Percentiles rank a stretch among this genome's conserved stretches.
Conservation (phyloP, 2,888 invertebrate species). For the Eugnorisma glareosa region DNA sequence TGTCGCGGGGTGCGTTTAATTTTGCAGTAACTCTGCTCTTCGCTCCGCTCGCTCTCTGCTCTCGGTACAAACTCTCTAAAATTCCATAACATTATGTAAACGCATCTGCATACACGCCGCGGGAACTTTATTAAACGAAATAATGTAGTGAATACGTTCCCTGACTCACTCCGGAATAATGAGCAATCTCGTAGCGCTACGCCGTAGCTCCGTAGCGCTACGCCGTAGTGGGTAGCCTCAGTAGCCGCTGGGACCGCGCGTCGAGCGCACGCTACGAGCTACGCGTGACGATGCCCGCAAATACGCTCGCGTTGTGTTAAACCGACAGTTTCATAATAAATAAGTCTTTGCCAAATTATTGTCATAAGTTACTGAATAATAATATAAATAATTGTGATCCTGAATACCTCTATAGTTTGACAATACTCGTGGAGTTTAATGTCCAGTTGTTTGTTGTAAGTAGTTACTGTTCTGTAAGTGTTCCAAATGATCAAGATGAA, state of each 20-base stretch:
- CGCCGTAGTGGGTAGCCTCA: slow-evolving; percentile 48
- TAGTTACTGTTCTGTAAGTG: slow-evolving; percentile 65
- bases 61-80: slow-evolving; percentile 55
- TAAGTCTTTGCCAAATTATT: slow-evolving; percentile 31
- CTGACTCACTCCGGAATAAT: slow-evolving; percentile 75
- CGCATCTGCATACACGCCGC: slow-evolving; percentile 75
- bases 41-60: slow-evolving; percentile 26
- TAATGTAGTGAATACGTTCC: slow-evolving; percentile 79
- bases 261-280: slow-evolving; percentile 66
- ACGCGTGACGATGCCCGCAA: slow-evolving; percentile 46
- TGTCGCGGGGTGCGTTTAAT: slow-evolving; percentile 60
- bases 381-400: slow-evolving; percentile 57
- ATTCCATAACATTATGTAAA: slow-evolving; percentile 76
- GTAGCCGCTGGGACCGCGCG: slow-evolving; percentile 68
- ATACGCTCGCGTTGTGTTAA: slow-evolving; percentile 30
- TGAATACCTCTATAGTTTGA: slow-evolving; percentile 60
- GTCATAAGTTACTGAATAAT: slow-evolving; percentile 56
- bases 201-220: slow-evolving; percentile 40
- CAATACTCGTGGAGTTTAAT: slow-evolving; percentile 64
- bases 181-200: slow-evolving; percentile 78
- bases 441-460: slow-evolving; percentile 43
- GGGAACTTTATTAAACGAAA: slow-evolving; percentile 83
- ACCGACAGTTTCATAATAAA: slow-evolving; percentile 18
- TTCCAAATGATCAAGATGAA: slow-evolving; percentile 82
- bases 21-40: slow-evolving; percentile 48